Percentiles rank a stretch among this genome's conserved stretches.
Conservation (phyloP, 2,797 vertebrate genomes). For the Karalla daura region DNA sequence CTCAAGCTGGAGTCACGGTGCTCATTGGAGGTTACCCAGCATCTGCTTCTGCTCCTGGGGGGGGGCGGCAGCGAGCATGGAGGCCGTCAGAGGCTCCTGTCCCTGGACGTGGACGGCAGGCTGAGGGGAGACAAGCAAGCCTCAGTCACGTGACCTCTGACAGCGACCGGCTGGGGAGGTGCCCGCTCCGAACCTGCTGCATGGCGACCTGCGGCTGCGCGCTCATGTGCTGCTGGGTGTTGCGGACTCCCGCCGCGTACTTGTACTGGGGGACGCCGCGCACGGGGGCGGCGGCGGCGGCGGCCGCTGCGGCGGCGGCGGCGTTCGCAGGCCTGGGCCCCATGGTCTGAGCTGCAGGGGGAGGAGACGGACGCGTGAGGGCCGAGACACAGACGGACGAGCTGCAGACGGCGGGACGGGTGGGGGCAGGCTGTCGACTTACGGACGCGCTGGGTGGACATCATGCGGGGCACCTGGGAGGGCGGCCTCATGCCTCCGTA, state of each 20-base stretch:
- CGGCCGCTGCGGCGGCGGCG: slow-evolving; percentile 78
- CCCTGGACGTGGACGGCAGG: slow-evolving; percentile 97
- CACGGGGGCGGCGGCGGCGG: slow-evolving; percentile 87
- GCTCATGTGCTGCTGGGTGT: slow-evolving; percentile 93
- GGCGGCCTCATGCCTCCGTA: slow-evolving; percentile 91
- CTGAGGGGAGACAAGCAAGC: slow-evolving; percentile 65
- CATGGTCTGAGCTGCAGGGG: slow-evolving; percentile 88
- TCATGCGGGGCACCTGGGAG: slow-evolving; percentile 94
- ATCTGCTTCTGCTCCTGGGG: slow-evolving; percentile 99
- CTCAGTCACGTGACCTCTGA: no score
- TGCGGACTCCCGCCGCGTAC: slow-evolving; percentile 92
- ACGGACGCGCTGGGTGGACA: slow-evolving; percentile 92
- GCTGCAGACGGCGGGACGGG: background rate
- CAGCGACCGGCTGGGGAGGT: no score
- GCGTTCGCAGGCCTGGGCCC: slow-evolving; percentile 86
- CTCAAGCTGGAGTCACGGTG: background rate
- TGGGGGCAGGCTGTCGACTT: slow-evolving; percentile 66
- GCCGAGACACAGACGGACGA: no score
- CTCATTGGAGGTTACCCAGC: slow-evolving; percentile 87
- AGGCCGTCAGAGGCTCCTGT: slow-evolving; percentile 96
- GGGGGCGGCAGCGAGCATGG: slow-evolving; percentile 96
- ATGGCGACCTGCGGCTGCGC: slow-evolving; percentile 90
- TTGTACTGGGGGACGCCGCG: slow-evolving; percentile 95
- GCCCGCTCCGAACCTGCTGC: no score
- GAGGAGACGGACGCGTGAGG: background rate